Evolutionary conservation across 1,140 invertebrate species (phyloP).

Genomic region (Dryas iulia): DNA sequence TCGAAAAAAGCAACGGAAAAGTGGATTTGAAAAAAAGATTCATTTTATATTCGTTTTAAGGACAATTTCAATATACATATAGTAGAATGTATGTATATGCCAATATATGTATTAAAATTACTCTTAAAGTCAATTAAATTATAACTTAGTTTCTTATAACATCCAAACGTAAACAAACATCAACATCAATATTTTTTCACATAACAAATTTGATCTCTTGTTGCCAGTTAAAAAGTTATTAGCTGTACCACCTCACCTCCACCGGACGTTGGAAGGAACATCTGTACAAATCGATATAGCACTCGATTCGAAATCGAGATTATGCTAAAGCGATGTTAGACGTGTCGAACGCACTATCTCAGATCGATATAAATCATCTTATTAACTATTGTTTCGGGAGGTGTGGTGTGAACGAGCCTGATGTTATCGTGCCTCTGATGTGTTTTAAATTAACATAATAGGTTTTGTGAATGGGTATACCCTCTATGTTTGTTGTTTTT

Average conservation of each 20-base stretch:
- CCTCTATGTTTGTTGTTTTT: constrained; percentile 73
- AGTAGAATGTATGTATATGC: too few relatives aligned
- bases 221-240: constrained; percentile 17
- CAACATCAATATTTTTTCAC: too few relatives aligned
- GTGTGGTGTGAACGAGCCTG: constrained; percentile 76
- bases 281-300: constrained; percentile 68
- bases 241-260: constrained; percentile 19
- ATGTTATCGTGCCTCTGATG: constrained; percentile 70
- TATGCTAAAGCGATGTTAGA: constrained; percentile 77
- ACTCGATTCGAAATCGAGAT: constrained; percentile 70
- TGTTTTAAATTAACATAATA: constrained; percentile 81
- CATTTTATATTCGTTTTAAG: too few relatives aligned
- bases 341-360: constrained; percentile 69
- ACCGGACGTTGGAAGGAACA: constrained; percentile 40
- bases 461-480: constrained; percentile 77
- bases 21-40: too few relatives aligned
- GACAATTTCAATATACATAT: too few relatives aligned
- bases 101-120: too few relatives aligned
- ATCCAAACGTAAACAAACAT: too few relatives aligned
- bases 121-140: too few relatives aligned
- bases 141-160: background rate
- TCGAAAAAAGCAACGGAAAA: too few relatives aligned
- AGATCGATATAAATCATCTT: constrained; percentile 78
- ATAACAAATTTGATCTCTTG: too few relatives aligned
- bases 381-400: constrained; percentile 79